A percentile compares a stretch with the other conserved stretches of the same genome.
Evolutionary conservation across 1,140 invertebrate genomes (phyloP).

Genomic region (Alviniconcha marisindica): DNA sequence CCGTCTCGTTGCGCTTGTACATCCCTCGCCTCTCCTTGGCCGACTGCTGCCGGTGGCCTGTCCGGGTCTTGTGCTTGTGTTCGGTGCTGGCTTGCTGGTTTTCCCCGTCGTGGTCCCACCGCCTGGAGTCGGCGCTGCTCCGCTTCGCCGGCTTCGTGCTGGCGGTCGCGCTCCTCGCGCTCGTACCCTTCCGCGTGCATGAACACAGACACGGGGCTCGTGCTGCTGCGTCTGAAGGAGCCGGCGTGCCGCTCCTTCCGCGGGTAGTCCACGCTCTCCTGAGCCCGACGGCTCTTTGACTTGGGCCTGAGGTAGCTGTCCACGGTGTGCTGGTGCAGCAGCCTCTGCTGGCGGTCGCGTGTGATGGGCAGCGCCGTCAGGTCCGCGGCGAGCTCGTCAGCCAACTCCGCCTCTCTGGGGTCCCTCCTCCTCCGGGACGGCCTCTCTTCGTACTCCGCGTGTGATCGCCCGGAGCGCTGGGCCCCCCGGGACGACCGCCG

Average conservation of each 20-base stretch:
- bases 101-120: background rate
- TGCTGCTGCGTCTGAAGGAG: background rate
- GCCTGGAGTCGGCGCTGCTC: background rate
- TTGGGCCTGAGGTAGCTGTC: slow-evolving; percentile 31
- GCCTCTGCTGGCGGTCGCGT: background rate
- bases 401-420: too few species aligned
- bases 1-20: slow-evolving; percentile 19
- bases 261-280: background rate
- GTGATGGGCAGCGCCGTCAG: background rate
- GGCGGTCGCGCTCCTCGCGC: background rate
- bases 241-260: background rate
- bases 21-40: slow-evolving; percentile 12
- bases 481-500: too few species aligned
- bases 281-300: background rate
- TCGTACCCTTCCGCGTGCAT: background rate
- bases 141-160: background rate
- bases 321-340: slow-evolving; percentile 25
- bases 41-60: background rate
- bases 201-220: background rate
- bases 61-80: too few species aligned
- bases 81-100: too few species aligned
- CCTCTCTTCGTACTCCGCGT: background rate
- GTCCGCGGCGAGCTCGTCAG: background rate
- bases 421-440: background rate
- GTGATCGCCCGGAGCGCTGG: background rate